Percentiles rank a stretch among this genome's conserved stretches.
phyloP scores from a whole-genome alignment of 2,113 vertebrate species.

The Odocoileus hemionus region DNA sequence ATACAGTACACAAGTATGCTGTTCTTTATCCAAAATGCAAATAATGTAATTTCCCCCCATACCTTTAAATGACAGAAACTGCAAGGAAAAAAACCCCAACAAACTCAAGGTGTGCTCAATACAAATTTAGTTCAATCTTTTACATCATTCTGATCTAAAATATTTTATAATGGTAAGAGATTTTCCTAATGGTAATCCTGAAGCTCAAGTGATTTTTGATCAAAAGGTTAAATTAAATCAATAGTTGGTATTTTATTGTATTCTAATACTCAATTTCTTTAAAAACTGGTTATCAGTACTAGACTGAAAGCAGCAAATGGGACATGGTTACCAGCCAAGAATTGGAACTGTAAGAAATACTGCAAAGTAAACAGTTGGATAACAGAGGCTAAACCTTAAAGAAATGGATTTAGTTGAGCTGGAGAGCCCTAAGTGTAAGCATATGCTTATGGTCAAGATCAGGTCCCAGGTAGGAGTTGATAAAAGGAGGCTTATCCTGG shows the following conservation, averaged over 20 bases:
- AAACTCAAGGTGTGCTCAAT: background rate
- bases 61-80: background rate
- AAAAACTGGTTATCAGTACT: background rate
- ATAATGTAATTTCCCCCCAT: background rate
- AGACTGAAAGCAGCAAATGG: background rate
- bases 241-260: background rate
- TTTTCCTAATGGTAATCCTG: background rate
- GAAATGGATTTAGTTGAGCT: background rate
- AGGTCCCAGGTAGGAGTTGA: background rate
- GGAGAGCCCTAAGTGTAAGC: background rate
- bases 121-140: background rate
- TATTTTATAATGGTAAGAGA: background rate
- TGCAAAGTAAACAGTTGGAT: background rate
- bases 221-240: background rate
- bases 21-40: constrained; percentile 1
- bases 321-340: background rate
- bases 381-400: background rate
- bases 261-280: background rate
- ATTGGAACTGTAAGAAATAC: background rate
- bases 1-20: background rate
- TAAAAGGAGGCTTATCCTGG: background rate
- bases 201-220: background rate
- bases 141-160: background rate
- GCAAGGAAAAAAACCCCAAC: background rate
- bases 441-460: background rate